phyloP scores from a whole-genome alignment of 2,113 vertebrate genomes.

The Amblyornis subalaris region DNA sequence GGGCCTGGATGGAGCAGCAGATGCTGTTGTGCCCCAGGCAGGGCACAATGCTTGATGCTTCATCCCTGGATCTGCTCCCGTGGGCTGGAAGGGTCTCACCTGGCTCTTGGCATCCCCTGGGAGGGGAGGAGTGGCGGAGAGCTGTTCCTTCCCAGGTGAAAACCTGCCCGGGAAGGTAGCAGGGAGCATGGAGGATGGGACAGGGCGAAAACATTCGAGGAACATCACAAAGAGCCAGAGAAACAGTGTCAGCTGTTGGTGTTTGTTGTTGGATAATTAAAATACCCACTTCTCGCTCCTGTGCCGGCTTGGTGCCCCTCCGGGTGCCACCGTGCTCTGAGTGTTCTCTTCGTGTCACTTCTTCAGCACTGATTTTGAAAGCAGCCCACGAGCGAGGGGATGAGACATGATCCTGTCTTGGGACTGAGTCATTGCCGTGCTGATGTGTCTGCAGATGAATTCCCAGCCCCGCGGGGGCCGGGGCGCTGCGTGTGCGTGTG shows the following conservation, averaged over 20 bases:
- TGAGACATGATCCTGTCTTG: neutral
- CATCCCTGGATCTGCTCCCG: neutral
- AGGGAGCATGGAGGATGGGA: neutral
- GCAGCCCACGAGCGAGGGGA: neutral
- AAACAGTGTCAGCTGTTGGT: neutral
- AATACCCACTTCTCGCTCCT: neutral
- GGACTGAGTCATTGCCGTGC: neutral
- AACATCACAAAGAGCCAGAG: neutral
- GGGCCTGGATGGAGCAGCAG: neutral
- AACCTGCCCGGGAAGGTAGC: neutral
- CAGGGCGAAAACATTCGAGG: rapidly evolving
- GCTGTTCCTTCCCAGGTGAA: neutral
- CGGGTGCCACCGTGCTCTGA: neutral
- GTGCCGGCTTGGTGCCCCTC: neutral
- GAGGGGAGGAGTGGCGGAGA: rapidly evolving
- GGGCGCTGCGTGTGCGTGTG: neutral
- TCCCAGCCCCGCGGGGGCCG: neutral
- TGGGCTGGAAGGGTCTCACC: rapidly evolving
- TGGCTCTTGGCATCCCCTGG: neutral
- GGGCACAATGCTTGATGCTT: rapidly evolving
- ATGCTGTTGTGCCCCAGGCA: neutral
- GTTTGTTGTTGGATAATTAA: neutral
- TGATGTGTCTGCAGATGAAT: neutral
- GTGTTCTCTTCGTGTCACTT: neutral
- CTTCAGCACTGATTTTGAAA: neutral